These are phyloP conservation scores for Gymnorhina tibicen DNA, from an alignment of 2,113 vertebrate species.

Conservation along the genomic window DNA sequence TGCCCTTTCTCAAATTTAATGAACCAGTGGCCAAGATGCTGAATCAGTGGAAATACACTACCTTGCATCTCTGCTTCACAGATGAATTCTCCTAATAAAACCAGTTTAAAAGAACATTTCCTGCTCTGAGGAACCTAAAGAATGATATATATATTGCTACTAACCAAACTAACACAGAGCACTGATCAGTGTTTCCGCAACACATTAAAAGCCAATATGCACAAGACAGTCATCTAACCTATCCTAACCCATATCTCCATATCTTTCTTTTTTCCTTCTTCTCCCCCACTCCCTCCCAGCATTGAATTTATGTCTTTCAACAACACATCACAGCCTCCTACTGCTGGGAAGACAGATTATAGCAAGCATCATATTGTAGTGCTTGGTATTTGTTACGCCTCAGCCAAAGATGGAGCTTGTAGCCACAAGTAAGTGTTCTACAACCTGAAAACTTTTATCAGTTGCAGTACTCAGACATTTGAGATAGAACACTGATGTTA, in stretches of 20 bases:
- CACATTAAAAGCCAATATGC: neutral
- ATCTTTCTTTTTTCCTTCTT: neutral
- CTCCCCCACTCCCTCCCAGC: fast-evolving
- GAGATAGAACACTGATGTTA: neutral
- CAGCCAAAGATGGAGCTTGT: neutral
- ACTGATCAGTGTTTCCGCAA: neutral
- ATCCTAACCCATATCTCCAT: fast-evolving
- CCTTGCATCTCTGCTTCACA: neutral
- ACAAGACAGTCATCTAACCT: neutral
- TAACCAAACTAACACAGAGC: neutral
- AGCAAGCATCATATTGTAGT: neutral
- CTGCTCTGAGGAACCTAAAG: neutral
- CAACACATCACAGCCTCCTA: neutral
- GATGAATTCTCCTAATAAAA: neutral
- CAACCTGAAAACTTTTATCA: neutral
- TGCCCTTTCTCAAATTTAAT: neutral
- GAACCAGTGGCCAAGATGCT: neutral
- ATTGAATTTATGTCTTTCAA: neutral
- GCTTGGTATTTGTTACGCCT: neutral
- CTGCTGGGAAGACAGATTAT: neutral
- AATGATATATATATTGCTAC: neutral
- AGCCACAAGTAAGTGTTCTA: neutral
- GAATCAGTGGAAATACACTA: neutral
- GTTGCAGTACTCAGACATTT: neutral
- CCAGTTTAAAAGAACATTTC: neutral